These are phyloP conservation scores for Siphamia tubifer DNA, from an alignment of 2,113 vertebrate genomes.

Conservation along the genomic window DNA sequence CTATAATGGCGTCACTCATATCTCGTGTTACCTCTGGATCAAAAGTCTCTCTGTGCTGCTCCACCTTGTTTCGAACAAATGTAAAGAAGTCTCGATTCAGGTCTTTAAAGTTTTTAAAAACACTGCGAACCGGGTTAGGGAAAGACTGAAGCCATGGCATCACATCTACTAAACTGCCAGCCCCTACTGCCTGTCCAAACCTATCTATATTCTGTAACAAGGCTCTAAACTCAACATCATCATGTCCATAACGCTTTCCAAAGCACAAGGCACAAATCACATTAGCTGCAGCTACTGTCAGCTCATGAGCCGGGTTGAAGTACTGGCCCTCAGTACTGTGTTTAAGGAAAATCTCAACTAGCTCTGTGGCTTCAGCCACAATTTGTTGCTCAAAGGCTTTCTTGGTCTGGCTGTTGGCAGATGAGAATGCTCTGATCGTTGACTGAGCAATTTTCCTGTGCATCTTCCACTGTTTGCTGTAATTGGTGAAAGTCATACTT, in stretches of 20 bases:
- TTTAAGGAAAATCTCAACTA: conserved; percentile 71
- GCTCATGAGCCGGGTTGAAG: conserved; percentile 76
- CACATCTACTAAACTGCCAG: conserved; percentile 84
- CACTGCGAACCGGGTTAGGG: conserved; percentile 82
- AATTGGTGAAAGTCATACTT: conserved; percentile 78
- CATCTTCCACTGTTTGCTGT: conserved; percentile 80
- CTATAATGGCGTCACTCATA: conserved; percentile 80
- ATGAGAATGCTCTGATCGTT: conserved; percentile 80
- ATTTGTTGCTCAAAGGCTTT: conserved; percentile 82
- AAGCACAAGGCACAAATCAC: conserved; percentile 86
- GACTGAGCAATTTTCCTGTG: conserved; percentile 82
- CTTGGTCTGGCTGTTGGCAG: conserved; percentile 72
- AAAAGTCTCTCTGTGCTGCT: conserved; percentile 76
- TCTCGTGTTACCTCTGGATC: conserved; percentile 67
- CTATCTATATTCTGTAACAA: conserved; percentile 70
- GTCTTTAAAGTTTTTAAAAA: conserved; percentile 79
- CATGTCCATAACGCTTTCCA: conserved; percentile 82
- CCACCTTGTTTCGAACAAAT: conserved; percentile 79
- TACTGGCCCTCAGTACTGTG: conserved; percentile 47
- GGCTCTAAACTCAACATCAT: conserved; percentile 80
- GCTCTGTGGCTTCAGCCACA: conserved; percentile 76
- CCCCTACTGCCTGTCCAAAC: conserved; percentile 83
- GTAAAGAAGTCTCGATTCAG: conserved; percentile 79
- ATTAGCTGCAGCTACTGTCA: conserved; percentile 82
- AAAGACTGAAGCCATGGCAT: conserved; percentile 86